Conservation (phyloP, 1,140 invertebrate species). For the Pseudomyrmex cubaensis region DNA sequence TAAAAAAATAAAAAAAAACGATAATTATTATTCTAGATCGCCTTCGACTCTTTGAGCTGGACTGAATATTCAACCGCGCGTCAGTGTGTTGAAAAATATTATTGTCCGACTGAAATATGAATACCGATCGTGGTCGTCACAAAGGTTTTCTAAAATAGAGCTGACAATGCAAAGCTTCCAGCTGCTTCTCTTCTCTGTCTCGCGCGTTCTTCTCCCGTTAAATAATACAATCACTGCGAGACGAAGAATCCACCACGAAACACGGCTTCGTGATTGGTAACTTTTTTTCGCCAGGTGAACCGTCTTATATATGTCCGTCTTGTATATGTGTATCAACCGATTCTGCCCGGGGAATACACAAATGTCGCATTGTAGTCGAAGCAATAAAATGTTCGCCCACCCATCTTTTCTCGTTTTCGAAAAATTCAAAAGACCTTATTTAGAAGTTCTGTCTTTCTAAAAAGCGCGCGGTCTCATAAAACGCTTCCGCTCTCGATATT, state of each 20-base stretch:
- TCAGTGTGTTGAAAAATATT: not conserved
- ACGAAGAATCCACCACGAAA: conserved; percentile 16
- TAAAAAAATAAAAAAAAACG: too few species aligned
- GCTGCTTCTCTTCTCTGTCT: not conserved
- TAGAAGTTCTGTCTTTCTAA: conserved; percentile 58
- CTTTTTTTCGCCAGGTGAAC: conserved; percentile 52
- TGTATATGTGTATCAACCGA: not conserved
- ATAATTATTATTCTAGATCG: not conserved
- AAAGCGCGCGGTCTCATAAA: conserved; percentile 62
- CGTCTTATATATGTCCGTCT: too few species aligned
- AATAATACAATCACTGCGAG: conserved; percentile 32
- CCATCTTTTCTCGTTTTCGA: conserved; percentile 24
- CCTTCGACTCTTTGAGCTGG: too few species aligned
- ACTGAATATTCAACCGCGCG: not conserved
- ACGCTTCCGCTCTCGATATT: conserved; percentile 55
- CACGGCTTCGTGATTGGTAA: conserved; percentile 11
- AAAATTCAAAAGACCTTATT: conserved; percentile 20
- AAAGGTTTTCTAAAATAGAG: not conserved
- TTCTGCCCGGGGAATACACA: conserved; percentile 42
- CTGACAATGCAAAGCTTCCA: not conserved
- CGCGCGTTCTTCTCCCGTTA: not conserved
- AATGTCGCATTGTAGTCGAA: conserved; percentile 67
- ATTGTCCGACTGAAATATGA: not conserved
- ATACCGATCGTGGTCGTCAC: not conserved
- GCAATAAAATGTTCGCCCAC: conserved; percentile 74